Conservation (phyloP, 1,140 invertebrate genomes). For the Sinella curviseta region DNA sequence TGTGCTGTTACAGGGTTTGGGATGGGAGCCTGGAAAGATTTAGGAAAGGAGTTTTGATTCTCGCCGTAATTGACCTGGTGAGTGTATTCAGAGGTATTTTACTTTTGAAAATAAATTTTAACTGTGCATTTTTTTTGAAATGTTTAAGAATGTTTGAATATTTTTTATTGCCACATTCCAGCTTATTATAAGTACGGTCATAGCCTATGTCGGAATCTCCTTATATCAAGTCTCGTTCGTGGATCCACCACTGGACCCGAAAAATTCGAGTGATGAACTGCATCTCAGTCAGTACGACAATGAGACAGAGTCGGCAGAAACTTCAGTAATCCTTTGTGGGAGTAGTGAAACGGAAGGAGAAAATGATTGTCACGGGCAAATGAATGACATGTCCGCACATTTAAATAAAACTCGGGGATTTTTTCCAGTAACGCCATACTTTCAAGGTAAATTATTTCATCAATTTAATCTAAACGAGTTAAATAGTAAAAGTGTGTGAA, state of each 20-base stretch:
- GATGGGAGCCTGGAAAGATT: not conserved
- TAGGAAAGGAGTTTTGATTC: not conserved
- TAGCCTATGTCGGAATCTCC: conserved; percentile 1
- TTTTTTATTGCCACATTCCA: not conserved
- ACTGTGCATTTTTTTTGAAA: not conserved
- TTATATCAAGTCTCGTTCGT: not conserved
- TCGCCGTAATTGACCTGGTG: not conserved
- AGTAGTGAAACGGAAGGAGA: not conserved
- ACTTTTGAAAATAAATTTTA: not conserved
- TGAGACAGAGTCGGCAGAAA: not conserved
- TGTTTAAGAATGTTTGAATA: not conserved
- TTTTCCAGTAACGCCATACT: not conserved
- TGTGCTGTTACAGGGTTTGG: conserved; percentile 16
- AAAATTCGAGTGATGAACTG: not conserved
- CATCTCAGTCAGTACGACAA: not conserved
- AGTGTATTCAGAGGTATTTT: not conserved
- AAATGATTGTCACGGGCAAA: too few relatives aligned
- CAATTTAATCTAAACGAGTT: too few relatives aligned
- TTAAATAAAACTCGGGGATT: not conserved
- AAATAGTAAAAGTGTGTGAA: not conserved
- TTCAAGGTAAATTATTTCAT: not conserved
- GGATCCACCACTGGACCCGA: not conserved
- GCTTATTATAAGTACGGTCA: not conserved
- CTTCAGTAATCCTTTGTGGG: not conserved
- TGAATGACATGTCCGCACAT: not conserved